These are phyloP conservation scores for Rhipidura dahli DNA, from an alignment of 2,113 vertebrate species.

Conservation along the genomic window DNA sequence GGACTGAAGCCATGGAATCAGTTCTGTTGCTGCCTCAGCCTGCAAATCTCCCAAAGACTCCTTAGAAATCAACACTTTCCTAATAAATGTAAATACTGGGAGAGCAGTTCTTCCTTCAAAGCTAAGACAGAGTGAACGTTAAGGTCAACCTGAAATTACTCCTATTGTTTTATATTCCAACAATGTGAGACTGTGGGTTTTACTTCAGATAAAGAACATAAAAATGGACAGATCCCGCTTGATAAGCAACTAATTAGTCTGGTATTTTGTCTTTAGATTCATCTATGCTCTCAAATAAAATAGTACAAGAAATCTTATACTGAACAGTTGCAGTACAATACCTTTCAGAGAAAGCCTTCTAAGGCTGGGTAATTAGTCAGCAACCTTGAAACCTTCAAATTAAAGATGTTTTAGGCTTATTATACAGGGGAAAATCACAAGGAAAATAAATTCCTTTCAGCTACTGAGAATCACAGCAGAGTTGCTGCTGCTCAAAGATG, in stretches of 20 bases:
- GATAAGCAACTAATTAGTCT: background rate
- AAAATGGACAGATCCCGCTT: background rate
- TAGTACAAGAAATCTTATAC: background rate
- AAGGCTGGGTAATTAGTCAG: background rate
- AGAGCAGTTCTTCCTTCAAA: background rate
- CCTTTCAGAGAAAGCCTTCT: background rate
- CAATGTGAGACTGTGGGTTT: background rate
- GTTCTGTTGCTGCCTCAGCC: background rate
- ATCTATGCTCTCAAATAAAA: background rate
- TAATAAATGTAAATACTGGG: background rate
- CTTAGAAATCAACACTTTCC: background rate
- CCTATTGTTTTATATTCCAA: background rate
- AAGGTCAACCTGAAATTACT: background rate
- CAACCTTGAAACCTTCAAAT: constrained; percentile 9
- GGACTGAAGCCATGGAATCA: background rate
- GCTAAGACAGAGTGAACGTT: background rate
- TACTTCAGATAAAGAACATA: background rate
- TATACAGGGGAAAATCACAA: background rate
- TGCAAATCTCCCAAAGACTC: background rate
- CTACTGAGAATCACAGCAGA: background rate
- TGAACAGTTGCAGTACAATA: background rate
- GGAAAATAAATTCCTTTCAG: background rate
- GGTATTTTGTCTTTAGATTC: background rate
- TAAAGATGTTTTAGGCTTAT: background rate
- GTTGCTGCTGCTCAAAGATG: background rate